Evolutionary conservation across 2,797 vertebrate genomes (phyloP), one percentile per base, ranked within the genome.

Genomic region (Hirundo rustica): DNA sequence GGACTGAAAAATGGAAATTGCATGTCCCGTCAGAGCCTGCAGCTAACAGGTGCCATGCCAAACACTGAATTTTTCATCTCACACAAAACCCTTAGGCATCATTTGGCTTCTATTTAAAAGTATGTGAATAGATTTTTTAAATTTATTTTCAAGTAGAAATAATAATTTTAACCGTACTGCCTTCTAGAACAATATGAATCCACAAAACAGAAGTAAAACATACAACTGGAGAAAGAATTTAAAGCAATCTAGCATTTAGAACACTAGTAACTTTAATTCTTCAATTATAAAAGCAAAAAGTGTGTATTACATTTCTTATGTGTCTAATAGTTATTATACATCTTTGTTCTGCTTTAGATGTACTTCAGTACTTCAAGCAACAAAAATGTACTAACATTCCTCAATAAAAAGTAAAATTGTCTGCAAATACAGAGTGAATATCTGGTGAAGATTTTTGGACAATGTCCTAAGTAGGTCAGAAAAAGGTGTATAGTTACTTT

Each of bases 401-500:
- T 95, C 58, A 89, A 83, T 32, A 92, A 92, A 94, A 97, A 95
- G 92, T 93, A 94, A 95, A 95, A 66, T 54, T 75, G 87, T 95
- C 80, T 97, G 93, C 88, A 97, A 96, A 86, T 92, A 96, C 61
- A 92, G 76, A 91, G 27, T 58, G 85, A 95, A 7, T 84, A 96
- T 92, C 77, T 94, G 83, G 58, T 94, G 85, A 96, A 96, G 88
- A 85, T 72, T 89, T 92, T 88, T 97, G 96, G 96, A 97, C 80
- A 87, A 84, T 64, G 80, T 91, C 96, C 95, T 97, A 97, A 97
- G 92, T 96, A 96, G 95, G 96, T 97, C 97, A 97, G 92, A 93
- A 97, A 97, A 97, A 97, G 95, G 94, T 97, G 77, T 94, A 95
- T 54, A 97, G 94, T 93, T 97, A 85, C 94, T 98, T 97, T 95